Conservation (phyloP, 2,797 vertebrate genomes). For the Acanthiza pusilla region DNA sequence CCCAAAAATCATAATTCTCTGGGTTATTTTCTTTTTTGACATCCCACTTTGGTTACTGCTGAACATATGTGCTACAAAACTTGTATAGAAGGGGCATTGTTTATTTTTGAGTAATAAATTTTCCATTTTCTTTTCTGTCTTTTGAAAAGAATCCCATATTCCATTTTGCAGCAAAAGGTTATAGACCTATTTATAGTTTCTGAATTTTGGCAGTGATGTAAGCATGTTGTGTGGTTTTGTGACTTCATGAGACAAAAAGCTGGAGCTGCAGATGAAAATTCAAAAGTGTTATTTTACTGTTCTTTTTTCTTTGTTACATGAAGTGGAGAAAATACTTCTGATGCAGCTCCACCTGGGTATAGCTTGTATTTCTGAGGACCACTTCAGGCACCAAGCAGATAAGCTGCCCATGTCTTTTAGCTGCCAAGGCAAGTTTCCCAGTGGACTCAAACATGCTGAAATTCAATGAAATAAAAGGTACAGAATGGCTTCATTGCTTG, state of each 20-base stretch:
- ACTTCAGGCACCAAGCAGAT: not conserved
- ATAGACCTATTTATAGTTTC: conserved; percentile 22
- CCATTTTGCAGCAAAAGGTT: conserved; percentile 10
- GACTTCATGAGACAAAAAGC: conserved; percentile 4
- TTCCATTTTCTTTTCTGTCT: conserved; percentile 18
- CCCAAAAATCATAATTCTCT: conserved; percentile 9
- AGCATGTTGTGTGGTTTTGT: conserved; percentile 4
- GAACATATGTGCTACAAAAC: not conserved
- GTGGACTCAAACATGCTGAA: not conserved
- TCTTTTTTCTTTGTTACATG: not conserved
- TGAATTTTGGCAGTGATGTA: conserved; percentile 10
- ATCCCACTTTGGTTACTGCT: conserved; percentile 13
- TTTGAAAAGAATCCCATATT: not conserved
- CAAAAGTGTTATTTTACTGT: not conserved
- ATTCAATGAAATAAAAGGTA: not conserved
- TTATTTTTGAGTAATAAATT: not conserved
- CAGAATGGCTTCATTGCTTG: not conserved
- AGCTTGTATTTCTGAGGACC: not conserved
- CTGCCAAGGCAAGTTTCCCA: not conserved
- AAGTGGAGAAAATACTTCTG: not conserved
- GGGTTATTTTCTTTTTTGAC: not conserved
- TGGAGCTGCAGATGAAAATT: not conserved
- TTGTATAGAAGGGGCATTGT: not conserved
- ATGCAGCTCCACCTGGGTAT: not conserved
- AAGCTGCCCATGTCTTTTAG: not conserved